Percentiles rank a stretch among this genome's conserved stretches.
Evolutionary conservation across 2,888 invertebrate species (phyloP).

Genomic region (Pantelozetes paolii): DNA sequence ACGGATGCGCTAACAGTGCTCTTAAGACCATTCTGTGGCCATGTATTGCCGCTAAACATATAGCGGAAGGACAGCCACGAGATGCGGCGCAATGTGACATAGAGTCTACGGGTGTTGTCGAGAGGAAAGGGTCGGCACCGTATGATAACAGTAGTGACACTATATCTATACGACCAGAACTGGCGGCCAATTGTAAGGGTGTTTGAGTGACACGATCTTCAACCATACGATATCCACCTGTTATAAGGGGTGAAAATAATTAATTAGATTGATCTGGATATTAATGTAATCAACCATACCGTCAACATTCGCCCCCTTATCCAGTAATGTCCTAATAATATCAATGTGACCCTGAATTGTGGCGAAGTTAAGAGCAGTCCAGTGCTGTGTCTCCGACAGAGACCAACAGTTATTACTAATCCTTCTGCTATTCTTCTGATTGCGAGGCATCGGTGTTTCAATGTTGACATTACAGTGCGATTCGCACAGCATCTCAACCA

Average conservation of each 20-base stretch:
- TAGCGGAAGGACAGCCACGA: conserved; percentile 78
- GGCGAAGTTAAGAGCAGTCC: conserved; percentile 85
- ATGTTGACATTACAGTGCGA: conserved; percentile 69
- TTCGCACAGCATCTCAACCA: conserved; percentile 68
- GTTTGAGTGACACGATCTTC: conserved; percentile 82
- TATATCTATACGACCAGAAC: conserved; percentile 65
- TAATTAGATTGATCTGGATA: too few relatives aligned
- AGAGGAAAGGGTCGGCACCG: conserved; percentile 72
- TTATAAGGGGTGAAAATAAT: not conserved
- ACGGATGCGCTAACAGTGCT: conserved; percentile 69
- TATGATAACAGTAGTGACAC: conserved; percentile 65
- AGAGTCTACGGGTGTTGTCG: conserved; percentile 73
- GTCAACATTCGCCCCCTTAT: conserved; percentile 73
- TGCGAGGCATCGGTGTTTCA: conserved; percentile 54
- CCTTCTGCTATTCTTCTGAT: not conserved
- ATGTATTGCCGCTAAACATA: conserved; percentile 83
- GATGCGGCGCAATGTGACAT: conserved; percentile 81
- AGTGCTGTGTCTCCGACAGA: conserved; percentile 68
- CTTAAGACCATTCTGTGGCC: conserved; percentile 74
- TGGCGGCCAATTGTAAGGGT: conserved; percentile 78
- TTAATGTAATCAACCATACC: too few relatives aligned
- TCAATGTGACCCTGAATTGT: conserved; percentile 56
- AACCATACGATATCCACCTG: conserved; percentile 71
- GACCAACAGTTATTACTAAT: conserved; percentile 53
- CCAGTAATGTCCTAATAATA: conserved; percentile 45